Evolutionary conservation across 2,113 vertebrate species (phyloP), one percentile per base, ranked within the genome.

Genomic region (Ochotona princeps): DNA sequence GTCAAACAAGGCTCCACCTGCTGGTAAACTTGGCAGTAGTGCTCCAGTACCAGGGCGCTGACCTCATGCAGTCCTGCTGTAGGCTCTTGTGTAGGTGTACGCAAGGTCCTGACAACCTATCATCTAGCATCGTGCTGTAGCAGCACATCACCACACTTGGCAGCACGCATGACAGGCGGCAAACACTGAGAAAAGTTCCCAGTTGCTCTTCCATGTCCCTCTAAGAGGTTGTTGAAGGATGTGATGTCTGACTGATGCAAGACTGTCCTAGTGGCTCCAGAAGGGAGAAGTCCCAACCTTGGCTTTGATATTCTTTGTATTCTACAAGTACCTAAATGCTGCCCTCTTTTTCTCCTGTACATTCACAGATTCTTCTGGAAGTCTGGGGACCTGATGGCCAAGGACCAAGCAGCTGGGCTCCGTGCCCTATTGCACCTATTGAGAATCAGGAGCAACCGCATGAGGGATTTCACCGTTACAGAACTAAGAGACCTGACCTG

Each of bases 101-200:
- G 65, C 54, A 76, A 35, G 54, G 13, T 21, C 21, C 1, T 57
- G 20, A 28, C 30, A 61, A 21, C 44, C 14, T 10, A 1, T 8
- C 2, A 0, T 26, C 8, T 38, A 13, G 7, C 20, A 54, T 9
- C 17, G 5, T 8, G 0, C 35, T 11, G 10, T 7, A 8, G n/a
- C 6, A 23, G 8, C 5, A 7, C 5, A n/a, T 4, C 21, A 1
- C 1, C 9, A 28, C 2, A n/a, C 57, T 30, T 20, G 23, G 26
- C 28, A 4, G 7, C 0, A 9, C 28, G 28, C 14, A 32, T 69
- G 1, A 1, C 0, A 4, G 1, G 15, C 44, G 2, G 0, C 1
- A 32, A 28, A 21, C 15, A 14, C 25, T 6, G 7, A 7, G 11
- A 0, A 9, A n/a, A 5, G 3, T 20, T 67, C 47, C 85, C 38